These are phyloP conservation scores for Tineola bisselliella DNA, from an alignment of 2,888 invertebrate genomes.

Conservation along the genomic window DNA sequence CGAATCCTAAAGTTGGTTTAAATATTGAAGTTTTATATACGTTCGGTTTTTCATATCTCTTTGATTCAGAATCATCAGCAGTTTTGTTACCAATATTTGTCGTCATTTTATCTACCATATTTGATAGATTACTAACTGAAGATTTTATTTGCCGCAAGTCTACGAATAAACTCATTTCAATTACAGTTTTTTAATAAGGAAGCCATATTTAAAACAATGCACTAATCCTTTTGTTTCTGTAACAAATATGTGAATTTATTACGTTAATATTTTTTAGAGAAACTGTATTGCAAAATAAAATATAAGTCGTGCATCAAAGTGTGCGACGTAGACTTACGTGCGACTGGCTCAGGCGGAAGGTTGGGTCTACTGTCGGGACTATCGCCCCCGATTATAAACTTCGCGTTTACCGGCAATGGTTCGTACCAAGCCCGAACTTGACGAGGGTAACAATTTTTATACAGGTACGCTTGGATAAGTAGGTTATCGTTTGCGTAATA, in stretches of 20 bases:
- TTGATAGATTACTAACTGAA: constrained; percentile 56
- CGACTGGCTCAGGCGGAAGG: constrained; percentile 49
- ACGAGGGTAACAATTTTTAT: constrained; percentile 10
- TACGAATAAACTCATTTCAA: constrained; percentile 56
- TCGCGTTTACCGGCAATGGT: background rate
- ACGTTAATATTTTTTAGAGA: background rate
- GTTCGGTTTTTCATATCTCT: constrained; percentile 35
- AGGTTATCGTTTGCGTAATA: constrained; percentile 59
- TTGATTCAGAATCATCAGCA: constrained; percentile 25
- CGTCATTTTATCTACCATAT: constrained; percentile 61
- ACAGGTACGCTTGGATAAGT: constrained; percentile 39
- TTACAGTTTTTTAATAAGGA: background rate
- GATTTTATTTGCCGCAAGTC: constrained; percentile 60
- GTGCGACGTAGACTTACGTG: constrained; percentile 54
- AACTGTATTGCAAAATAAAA: background rate
- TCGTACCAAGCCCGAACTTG: constrained; percentile 8
- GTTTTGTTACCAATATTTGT: constrained; percentile 34
- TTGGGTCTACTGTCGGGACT: constrained; percentile 33
- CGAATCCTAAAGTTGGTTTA: constrained; percentile 54
- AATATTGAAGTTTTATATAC: constrained; percentile 44
- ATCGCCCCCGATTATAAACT: background rate
- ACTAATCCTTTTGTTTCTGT: background rate
- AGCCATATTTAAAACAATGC: background rate
- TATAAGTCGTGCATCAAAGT: constrained; percentile 24
- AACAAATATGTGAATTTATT: background rate